Base-by-base conservation (phyloP, 64 coral and sea anemone genomes). In the Pocillopora verrucosa region DNA sequence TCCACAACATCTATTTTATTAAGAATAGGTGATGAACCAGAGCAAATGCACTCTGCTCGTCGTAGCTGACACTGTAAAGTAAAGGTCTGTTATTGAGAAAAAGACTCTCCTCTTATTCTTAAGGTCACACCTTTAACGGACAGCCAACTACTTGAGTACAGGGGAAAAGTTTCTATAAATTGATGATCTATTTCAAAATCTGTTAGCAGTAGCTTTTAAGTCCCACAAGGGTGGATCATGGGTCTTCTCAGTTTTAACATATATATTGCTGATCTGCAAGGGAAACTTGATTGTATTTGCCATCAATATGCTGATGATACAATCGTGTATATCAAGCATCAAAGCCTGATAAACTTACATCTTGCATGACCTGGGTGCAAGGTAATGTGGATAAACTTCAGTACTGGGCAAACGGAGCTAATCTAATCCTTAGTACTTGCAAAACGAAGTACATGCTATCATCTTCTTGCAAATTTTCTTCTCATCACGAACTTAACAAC, bases 371-470 rank as follows among this genome's bases (percentile, higher is more conserved):
- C 11, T 62, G 14, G 1, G 0, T 67, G 16, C 67, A 37, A 67
- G 12, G 5, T 67, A 67, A 26, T 67, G 61, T 89, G 7, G 59
- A 16, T 36, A 65, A 70, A 19, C 13, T 89, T 1, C 59, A 89
- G 41, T 16, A 1, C 15, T 89, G 76, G 88, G 59, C 74, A 6
- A 16, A 65, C 4, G 56, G 63, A 62, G 41, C 80, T 16, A 83
- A 83, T 36, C 75, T 89, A 11, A 73, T 89, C 11, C 10, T 89
- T 35, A 89, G 77, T 78, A 73, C 87, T 76, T 30, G 30, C 30
- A 30, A 30, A 30, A 30, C 87, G 15, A 88, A 78, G 26, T 59
- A 76, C 17, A 78, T 78, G 74, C 59, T 88, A 15, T 24, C 78
- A 13, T 88, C 87, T 34, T 76, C 87, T 59, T 15, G 60, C 7